phyloP scores from a whole-genome alignment of 2,797 vertebrate species.

The Balearica regulorum region DNA sequence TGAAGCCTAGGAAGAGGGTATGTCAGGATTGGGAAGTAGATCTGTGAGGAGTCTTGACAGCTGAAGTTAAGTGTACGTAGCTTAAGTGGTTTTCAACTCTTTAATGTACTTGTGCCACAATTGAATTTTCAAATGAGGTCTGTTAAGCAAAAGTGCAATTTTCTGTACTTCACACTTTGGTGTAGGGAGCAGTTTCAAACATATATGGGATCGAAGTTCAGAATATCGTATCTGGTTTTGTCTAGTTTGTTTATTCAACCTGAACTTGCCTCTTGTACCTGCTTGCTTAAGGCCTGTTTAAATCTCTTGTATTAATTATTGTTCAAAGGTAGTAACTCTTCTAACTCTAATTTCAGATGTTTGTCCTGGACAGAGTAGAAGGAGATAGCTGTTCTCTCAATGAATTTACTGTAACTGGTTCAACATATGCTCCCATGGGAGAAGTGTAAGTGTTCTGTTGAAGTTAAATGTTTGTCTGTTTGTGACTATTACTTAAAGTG shows the following conservation, averaged over 20 bases:
- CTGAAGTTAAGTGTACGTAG: not conserved
- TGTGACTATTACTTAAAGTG: not conserved
- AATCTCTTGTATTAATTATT: not conserved
- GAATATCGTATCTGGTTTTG: not conserved
- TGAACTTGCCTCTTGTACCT: not conserved
- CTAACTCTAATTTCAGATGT: slow-evolving; percentile 83
- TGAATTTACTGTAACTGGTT: slow-evolving; percentile 96
- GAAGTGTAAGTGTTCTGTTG: slow-evolving; percentile 87
- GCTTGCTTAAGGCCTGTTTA: not conserved
- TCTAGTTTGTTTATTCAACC: not conserved
- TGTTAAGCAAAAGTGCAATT: not conserved
- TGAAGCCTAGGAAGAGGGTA: not conserved
- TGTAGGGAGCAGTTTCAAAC: not conserved
- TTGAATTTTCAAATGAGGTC: not conserved
- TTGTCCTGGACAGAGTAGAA: slow-evolving; percentile 87
- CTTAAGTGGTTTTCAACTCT: not conserved
- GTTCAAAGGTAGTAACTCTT: not conserved
- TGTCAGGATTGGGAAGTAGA: not conserved
- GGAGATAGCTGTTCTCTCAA: slow-evolving; percentile 87
- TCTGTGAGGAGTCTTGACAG: not conserved
- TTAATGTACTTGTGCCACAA: not conserved
- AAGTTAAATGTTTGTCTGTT: not conserved
- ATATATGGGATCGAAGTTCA: not conserved
- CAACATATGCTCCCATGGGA: slow-evolving; percentile 94
- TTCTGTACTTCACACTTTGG: not conserved